Evolutionary conservation across 2,113 vertebrate genomes (phyloP).

Genomic region (Paraplagusia blochii): DNA sequence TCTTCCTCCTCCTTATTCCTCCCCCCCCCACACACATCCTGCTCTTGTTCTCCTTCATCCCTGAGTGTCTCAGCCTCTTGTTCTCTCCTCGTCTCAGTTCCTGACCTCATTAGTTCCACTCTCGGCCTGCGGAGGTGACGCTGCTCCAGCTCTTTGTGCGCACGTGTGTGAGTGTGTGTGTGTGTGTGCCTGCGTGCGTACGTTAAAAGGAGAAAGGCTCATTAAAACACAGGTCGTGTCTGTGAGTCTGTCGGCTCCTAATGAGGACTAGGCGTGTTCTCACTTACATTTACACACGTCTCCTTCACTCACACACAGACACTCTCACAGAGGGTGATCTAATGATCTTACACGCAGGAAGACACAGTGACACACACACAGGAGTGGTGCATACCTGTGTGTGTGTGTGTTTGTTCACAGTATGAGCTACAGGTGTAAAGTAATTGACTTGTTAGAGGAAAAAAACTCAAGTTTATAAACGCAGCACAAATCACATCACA

Average conservation of each 20-base stretch:
- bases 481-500: too few species aligned
- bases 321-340: not conserved
- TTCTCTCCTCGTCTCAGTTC: not conserved
- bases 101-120: not conserved
- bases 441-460: too few species aligned
- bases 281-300: not conserved
- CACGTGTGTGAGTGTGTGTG: not conserved
- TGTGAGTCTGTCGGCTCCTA: not conserved
- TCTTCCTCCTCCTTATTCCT: too few species aligned
- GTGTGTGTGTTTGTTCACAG: not conserved
- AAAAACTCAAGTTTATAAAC: too few species aligned
- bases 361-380: not conserved
- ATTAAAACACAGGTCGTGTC: not conserved
- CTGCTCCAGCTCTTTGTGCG: not conserved
- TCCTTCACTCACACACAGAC: not conserved
- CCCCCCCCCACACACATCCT: not conserved
- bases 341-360: too few species aligned
- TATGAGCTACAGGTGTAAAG: too few species aligned
- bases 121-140: not conserved
- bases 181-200: not conserved
- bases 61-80: not conserved
- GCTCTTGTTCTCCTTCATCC: not conserved
- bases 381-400: not conserved
- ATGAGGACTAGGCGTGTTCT: not conserved
- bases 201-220: not conserved